These are phyloP conservation scores for Corvus cornix DNA, from an alignment of 2,113 vertebrate species.

Conservation along the genomic window DNA sequence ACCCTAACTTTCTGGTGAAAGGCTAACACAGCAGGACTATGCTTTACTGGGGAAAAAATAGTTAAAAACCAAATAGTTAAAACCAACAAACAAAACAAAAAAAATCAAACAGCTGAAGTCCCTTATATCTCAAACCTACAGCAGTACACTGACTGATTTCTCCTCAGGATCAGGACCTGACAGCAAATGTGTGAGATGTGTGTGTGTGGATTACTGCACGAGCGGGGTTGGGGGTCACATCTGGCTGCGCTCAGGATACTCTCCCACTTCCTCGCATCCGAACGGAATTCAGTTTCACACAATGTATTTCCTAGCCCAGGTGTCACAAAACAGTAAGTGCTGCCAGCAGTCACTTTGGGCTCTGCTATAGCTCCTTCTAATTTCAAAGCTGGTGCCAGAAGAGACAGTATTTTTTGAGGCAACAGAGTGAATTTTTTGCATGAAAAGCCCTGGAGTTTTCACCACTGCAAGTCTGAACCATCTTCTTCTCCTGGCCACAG, in stretches of 20 bases:
- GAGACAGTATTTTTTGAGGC: not conserved
- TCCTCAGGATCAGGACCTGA: not conserved
- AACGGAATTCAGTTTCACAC: not conserved
- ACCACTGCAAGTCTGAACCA: not conserved
- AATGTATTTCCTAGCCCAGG: constrained; percentile 14
- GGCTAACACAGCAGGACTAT: not conserved
- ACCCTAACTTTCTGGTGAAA: not conserved
- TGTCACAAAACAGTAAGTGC: not conserved
- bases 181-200: not conserved
- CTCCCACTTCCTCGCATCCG: not conserved
- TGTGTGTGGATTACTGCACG: not conserved
- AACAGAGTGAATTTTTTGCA: not conserved
- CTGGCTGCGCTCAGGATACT: not conserved
- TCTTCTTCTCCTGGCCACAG: not conserved
- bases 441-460: not conserved
- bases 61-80: not conserved
- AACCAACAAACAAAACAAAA: not conserved
- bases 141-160: not conserved
- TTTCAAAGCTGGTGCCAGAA: not conserved
- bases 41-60: not conserved
- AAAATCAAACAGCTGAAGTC: not conserved
- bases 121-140: not conserved
- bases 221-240: not conserved
- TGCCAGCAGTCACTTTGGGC: not conserved
- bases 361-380: not conserved